Evolutionary conservation across 53 echinoderm and acorn worm species (phyloP).

Genomic region (Henricia sp.): DNA sequence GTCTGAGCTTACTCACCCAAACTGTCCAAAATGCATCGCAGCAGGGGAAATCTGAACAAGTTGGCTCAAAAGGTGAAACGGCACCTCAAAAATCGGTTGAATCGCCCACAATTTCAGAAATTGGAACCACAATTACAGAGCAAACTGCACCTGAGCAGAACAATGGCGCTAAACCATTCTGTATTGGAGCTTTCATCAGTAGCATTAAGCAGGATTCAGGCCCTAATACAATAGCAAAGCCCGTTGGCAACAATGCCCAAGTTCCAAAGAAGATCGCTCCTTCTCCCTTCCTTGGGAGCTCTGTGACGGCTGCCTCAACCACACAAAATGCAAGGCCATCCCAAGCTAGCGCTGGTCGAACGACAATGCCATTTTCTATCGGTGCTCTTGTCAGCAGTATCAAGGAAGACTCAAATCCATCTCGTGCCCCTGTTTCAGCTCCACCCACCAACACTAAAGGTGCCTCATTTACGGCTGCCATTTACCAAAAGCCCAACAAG

Average conservation of each 20-base stretch:
- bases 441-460: background rate
- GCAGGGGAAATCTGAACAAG: constrained; percentile 25
- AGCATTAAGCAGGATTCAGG: constrained; percentile 6
- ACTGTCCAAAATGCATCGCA: constrained; percentile 53
- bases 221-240: no score
- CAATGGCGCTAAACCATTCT: constrained; percentile 24
- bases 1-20: constrained; percentile 68
- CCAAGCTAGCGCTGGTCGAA: constrained; percentile 9
- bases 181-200: constrained; percentile 26
- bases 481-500: constrained; percentile 35
- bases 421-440: background rate
- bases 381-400: constrained; percentile 55
- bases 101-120: background rate
- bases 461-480: background rate
- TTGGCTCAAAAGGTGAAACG: background rate
- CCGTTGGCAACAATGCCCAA: no score
- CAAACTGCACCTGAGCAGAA: constrained; percentile 4
- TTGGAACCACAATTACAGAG: background rate
- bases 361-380: constrained; percentile 32
- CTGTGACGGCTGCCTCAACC: background rate
- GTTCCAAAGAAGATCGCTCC: no score
- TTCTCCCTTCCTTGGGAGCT: background rate
- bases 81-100: background rate
- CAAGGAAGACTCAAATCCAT: constrained; percentile 5
- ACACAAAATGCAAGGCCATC: background rate